phyloP scores from a whole-genome alignment of 2,797 vertebrate genomes.

The Naso thynnoides region DNA sequence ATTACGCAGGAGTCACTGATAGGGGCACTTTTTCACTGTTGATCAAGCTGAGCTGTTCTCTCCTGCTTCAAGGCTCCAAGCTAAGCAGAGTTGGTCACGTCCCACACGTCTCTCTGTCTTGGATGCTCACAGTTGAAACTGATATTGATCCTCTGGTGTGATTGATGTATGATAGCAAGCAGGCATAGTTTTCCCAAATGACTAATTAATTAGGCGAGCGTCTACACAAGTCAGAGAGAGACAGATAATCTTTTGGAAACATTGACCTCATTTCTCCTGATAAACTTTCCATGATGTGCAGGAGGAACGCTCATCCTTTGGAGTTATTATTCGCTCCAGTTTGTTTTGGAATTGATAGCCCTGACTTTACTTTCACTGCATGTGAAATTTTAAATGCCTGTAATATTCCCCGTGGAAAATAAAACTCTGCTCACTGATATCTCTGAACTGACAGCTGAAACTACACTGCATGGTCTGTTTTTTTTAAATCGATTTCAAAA shows the following conservation, averaged over 20 bases:
- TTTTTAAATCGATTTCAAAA: conserved; percentile 38
- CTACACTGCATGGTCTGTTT: conserved; percentile 6
- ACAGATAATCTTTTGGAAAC: conserved; percentile 26
- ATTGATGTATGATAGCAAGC: no score
- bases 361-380: conserved; percentile 15
- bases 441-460: conserved; percentile 31
- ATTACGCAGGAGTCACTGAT: not conserved
- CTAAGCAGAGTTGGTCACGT: not conserved
- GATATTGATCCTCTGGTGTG: no score
- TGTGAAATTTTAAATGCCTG: conserved; percentile 17
- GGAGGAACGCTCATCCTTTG: conserved; percentile 2
- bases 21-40: not conserved
- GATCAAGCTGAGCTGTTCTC: not conserved
- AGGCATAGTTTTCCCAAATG: conserved; percentile 1
- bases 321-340: conserved; percentile 16
- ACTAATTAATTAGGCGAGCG: not conserved
- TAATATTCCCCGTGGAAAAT: conserved; percentile 23
- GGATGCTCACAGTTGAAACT: no score
- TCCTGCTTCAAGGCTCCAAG: not conserved
- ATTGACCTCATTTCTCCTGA: not conserved
- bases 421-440: conserved; percentile 17
- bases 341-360: conserved; percentile 49
- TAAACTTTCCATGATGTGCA: conserved; percentile 27
- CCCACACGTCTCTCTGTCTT: no score
- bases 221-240: conserved; percentile 8